phyloP scores from a whole-genome alignment of 2,797 vertebrate species.

The Anabas testudineus region DNA sequence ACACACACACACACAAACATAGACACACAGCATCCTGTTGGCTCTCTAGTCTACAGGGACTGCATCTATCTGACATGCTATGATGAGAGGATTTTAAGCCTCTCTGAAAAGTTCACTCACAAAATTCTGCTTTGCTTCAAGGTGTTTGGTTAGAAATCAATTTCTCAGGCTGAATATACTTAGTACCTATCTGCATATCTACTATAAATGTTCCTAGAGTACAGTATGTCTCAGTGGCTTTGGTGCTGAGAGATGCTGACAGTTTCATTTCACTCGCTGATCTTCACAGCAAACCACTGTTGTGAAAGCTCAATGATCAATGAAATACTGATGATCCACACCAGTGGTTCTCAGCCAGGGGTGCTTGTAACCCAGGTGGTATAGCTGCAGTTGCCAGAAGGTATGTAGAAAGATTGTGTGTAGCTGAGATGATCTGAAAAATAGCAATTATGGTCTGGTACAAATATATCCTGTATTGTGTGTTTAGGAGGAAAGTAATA shows the following conservation, averaged over 20 bases:
- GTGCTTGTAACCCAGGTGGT: not conserved
- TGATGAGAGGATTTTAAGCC: constrained; percentile 45
- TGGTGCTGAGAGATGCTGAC: constrained; percentile 27
- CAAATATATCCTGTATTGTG: not conserved
- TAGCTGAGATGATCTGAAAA: not conserved
- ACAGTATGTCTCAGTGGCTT: constrained; percentile 6
- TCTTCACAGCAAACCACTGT: constrained; percentile 27
- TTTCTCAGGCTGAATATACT: not conserved
- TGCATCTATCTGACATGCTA: constrained; percentile 30
- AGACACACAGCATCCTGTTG: constrained; percentile 14
- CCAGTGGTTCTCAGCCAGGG: not conserved
- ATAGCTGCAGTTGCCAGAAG: not conserved
- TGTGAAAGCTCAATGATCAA: constrained; percentile 26
- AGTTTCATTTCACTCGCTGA: constrained; percentile 25
- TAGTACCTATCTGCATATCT: constrained; percentile 20
- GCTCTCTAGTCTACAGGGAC: constrained; percentile 3
- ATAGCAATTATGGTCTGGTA: not conserved
- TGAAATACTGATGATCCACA: constrained; percentile 30
- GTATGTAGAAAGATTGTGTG: not conserved
- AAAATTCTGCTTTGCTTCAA: constrained; percentile 10
- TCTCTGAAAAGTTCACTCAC: constrained; percentile 43
- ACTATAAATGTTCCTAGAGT: constrained; percentile 10
- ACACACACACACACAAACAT: constrained; percentile 22
- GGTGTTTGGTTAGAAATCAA: constrained; percentile 12
- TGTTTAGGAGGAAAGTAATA: constrained; percentile 1